Percentiles rank a stretch among this genome's conserved stretches.
Conservation (phyloP, 2,888 invertebrate species). For the Leptodirus hochenwartii region DNA sequence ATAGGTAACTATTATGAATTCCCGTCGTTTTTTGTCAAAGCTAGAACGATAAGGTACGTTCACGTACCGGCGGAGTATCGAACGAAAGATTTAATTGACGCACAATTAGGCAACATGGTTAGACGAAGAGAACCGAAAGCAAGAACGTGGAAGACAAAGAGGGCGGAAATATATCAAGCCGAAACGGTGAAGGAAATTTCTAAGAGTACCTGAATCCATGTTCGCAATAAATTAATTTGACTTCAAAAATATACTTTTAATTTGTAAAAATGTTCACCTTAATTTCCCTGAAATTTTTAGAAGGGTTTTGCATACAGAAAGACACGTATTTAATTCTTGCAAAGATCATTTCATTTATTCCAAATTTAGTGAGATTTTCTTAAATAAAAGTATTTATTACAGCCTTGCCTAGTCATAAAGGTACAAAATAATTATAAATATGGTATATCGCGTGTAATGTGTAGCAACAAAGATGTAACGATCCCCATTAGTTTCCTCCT, state of each 20-base stretch:
- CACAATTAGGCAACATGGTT: not conserved
- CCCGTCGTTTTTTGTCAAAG: conserved; percentile 41
- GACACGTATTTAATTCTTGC: too few relatives aligned
- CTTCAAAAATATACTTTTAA: not conserved
- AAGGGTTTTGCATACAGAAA: too few relatives aligned
- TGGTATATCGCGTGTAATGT: conserved; percentile 25
- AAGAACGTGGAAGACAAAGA: conserved; percentile 10
- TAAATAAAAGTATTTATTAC: conserved; percentile 8
- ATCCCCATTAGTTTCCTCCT: conserved; percentile 42
- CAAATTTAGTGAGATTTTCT: too few relatives aligned
- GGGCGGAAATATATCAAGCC: conserved; percentile 10
- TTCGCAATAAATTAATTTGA: too few relatives aligned
- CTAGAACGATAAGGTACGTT: conserved; percentile 46
- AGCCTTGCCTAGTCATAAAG: conserved; percentile 10
- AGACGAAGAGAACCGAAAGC: conserved; percentile 5
- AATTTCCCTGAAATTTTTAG: too few relatives aligned
- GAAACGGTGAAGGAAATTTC: too few relatives aligned
- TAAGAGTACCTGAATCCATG: too few relatives aligned
- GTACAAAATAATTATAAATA: conserved; percentile 9
- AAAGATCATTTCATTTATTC: too few relatives aligned
- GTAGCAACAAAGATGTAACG: conserved; percentile 35
- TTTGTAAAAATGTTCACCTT: too few relatives aligned
- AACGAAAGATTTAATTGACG: conserved; percentile 16
- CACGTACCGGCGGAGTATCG: conserved; percentile 37
- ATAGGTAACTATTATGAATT: conserved; percentile 33